phyloP scores from a whole-genome alignment of 2,113 vertebrate species.

The Panthera tigris region DNA sequence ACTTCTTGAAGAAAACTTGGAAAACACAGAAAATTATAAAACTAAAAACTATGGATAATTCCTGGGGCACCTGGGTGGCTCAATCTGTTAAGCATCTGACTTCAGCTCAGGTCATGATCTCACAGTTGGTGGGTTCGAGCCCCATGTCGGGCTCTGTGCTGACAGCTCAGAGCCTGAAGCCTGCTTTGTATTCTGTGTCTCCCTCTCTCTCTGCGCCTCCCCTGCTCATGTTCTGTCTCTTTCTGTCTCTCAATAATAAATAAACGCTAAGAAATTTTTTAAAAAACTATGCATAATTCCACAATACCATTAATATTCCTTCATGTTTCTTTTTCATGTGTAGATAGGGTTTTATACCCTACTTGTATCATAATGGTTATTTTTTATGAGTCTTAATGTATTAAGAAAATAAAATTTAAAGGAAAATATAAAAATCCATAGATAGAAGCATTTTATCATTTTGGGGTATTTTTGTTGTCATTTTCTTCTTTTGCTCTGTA shows the following conservation, averaged over 20 bases:
- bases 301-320: not conserved
- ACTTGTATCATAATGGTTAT: constrained; percentile 24
- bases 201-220: no score
- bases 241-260: no score
- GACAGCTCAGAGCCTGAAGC: no score
- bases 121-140: no score
- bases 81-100: no score
- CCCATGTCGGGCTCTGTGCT: no score
- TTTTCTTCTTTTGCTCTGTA: constrained; percentile 11
- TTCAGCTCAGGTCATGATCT: no score
- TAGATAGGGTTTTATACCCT: constrained; percentile 27
- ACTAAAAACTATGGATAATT: not conserved
- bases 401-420: constrained; percentile 28
- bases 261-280: no score
- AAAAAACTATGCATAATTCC: not conserved
- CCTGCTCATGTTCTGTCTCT: no score
- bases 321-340: not conserved
- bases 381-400: constrained; percentile 58
- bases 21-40: constrained; percentile 28
- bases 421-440: not conserved
- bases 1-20: not conserved
- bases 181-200: no score
- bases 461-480: not conserved
- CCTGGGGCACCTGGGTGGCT: no score
- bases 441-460: not conserved